phyloP scores from a whole-genome alignment of 1,140 invertebrate species.

The Cataglyphis hispanica region DNA sequence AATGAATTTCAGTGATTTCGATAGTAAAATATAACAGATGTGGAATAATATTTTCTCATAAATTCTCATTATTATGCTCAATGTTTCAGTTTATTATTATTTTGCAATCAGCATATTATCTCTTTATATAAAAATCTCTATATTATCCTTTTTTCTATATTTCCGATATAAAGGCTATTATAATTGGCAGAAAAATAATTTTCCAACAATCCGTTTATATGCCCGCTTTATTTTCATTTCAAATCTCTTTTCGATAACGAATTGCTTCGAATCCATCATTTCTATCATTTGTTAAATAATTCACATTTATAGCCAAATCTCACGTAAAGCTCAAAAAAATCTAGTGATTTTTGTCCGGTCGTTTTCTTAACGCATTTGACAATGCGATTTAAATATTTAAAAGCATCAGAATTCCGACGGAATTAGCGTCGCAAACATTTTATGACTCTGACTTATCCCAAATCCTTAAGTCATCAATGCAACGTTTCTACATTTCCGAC shows the following conservation, averaged over 20 bases:
- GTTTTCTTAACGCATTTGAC: constrained; percentile 31
- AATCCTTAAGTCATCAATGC: constrained; percentile 39
- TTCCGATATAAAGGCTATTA: background rate
- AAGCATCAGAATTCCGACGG: constrained; percentile 9
- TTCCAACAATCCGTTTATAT: background rate
- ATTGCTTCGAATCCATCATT: background rate
- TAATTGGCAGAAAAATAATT: background rate
- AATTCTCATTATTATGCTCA: background rate
- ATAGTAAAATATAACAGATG: background rate
- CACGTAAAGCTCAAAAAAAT: constrained; percentile 30
- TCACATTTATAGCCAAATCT: background rate
- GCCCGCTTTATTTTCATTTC: constrained; percentile 32
- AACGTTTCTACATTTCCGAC: constrained; percentile 8
- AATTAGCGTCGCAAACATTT: background rate
- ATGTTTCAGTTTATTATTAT: background rate
- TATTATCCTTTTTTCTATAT: no score
- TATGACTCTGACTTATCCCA: constrained; percentile 51
- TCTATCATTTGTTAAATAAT: constrained; percentile 20
- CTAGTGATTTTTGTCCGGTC: constrained; percentile 9
- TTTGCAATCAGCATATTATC: background rate
- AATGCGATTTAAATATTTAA: constrained; percentile 65
- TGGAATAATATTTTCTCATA: background rate
- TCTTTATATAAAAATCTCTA: no score
- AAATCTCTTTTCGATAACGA: background rate
- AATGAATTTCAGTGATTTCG: constrained; percentile 51